Base-by-base conservation (phyloP, 2,797 vertebrate species). In the Gobionotothen gibberifrons region DNA sequence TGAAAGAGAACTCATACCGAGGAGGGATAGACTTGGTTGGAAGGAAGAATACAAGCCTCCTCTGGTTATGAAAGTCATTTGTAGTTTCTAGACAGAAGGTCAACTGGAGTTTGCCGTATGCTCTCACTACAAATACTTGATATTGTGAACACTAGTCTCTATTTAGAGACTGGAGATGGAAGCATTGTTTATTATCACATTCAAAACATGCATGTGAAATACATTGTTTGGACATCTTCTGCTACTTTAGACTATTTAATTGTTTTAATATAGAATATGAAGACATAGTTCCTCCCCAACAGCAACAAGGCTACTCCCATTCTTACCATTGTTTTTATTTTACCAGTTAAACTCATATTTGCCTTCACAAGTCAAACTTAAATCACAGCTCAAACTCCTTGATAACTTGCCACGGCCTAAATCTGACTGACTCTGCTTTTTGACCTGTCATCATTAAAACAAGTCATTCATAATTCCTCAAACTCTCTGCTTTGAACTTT, bases 1-100 rank as follows among this genome's bases (percentile, higher is more conserved):
- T 80, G 70, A 86, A 89, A 85, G 80, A 67, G 61, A 74, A 78
- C 57, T 77, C 68, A 13, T 13, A 58, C 56, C 69, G 62, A 52
- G 46, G 54, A 70, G 64, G 61, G 79, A 72, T 4, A n/a, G 49
- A 74, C 74, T 47, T 68, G 53, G 53, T 56, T 26, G 36, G 62
- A 81, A 54, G 67, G 8, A 36, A 36, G 9, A 7, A 36, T 36
- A 36, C 29, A 69, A 43, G 39, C 29, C 52, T 55, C 68, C 22
- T 73, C 52, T 63, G 46, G 52, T 65, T 61, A 11, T 72, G 43
- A 80, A 78, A 76, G 71, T 79, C 59, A 77, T 47, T 14, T 47
- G 74, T 54, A 57, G 76, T 78, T 36, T 79, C 51, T 22, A 53
- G 60, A 76, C 54, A 54, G 56, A 78, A 56, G 71, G 82, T 86